phyloP scores from a whole-genome alignment of 2,888 invertebrate species.

The Neocrepidodera transversa region DNA sequence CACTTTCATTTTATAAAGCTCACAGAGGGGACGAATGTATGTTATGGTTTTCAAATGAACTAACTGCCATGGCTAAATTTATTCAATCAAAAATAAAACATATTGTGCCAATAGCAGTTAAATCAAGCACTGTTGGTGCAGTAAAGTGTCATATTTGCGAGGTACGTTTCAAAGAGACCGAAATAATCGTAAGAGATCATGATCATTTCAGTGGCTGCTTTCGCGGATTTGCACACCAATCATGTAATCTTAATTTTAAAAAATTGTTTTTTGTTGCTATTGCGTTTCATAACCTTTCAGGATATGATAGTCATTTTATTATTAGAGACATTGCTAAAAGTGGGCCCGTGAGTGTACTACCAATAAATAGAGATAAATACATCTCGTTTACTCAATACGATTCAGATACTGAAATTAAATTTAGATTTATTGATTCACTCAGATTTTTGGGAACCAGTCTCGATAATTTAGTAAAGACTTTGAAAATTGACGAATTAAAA shows the following conservation, averaged over 20 bases:
- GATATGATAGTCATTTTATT: not conserved
- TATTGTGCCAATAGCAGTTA: constrained; percentile 31
- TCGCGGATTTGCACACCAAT: too few species aligned
- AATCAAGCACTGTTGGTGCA: not conserved
- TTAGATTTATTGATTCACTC: not conserved
- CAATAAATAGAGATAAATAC: not conserved
- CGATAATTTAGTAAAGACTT: too few species aligned
- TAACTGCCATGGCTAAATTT: constrained; percentile 32
- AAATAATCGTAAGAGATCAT: constrained; percentile 46
- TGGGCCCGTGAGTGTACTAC: too few species aligned
- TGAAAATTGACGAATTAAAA: too few species aligned
- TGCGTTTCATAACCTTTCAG: too few species aligned
- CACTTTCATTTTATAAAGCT: constrained; percentile 32
- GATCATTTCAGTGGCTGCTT: constrained; percentile 39
- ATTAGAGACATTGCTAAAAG: not conserved
- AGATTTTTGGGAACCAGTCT: too few species aligned
- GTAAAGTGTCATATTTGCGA: constrained; percentile 41
- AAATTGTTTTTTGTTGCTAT: too few species aligned
- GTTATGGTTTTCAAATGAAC: constrained; percentile 39
- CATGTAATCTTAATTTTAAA: too few species aligned
- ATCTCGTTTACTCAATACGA: not conserved
- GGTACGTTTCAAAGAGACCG: constrained; percentile 19
- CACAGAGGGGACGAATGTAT: constrained; percentile 38
- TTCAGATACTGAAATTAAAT: not conserved
- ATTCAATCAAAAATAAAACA: constrained; percentile 31